Evolutionary conservation across 2,888 invertebrate genomes (phyloP), one percentile per base, ranked within the genome.

Genomic region (Netelia fuscicornis): DNA sequence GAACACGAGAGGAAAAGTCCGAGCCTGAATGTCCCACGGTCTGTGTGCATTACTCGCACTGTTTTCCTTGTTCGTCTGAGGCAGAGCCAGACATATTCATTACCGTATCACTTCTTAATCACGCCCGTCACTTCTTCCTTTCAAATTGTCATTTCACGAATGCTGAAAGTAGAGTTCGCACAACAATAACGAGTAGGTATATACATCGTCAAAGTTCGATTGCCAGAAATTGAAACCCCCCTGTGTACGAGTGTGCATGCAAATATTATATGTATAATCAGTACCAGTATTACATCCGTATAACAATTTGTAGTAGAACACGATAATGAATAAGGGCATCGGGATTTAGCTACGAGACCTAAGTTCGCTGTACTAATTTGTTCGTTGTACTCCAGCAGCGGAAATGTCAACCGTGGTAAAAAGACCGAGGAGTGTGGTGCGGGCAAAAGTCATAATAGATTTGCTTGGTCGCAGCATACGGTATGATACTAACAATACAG

Each of bases 301-400:
- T 42, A 44, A 37, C 72, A 68, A 71, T 82, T 82, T 75, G 81
- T 85, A 65, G 64, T 37, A 70, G 48, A 83, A 83, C 79, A 75
- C 44, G 67, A 71, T 30, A 65, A 62, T 77, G 77, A 81, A 84
- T 80, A 77, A 84, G 54, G 77, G 60, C 65, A 37, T 37, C 37
- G 30, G 82, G 85, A 82, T 85, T 85, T 82, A 79, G 75, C 54
- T 75, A 58, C 72, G 25, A 52, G 71, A 80, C 75, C 64, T 79
- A 85, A 85, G 82, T 85, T 85, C 58, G 79, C 78, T 74, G 82
- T 75, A 56, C 75, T 79, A 79, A 85, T 85, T 85, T 85, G 82
- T 85, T 85, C 85, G 71, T 54, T 78, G 82, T 81, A 42, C 78
- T 71, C 75, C 71, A 76, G 82, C 70, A 85, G 75, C 58, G 74